Percentiles rank a stretch among this genome's conserved stretches.
Conservation (phyloP, 1,140 invertebrate genomes). For the Idris sp. region DNA sequence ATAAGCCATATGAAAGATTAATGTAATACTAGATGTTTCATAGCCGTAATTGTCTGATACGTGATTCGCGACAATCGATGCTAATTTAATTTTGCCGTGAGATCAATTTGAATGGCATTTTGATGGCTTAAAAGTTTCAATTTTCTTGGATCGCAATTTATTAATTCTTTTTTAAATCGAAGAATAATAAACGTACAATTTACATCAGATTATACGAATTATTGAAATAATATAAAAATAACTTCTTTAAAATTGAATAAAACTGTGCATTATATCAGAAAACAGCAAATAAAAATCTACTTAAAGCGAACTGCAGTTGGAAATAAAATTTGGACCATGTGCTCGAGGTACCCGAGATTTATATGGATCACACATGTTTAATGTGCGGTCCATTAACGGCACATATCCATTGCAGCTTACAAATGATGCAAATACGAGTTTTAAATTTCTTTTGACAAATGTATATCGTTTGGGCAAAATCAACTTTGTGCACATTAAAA, state of each 20-base stretch:
- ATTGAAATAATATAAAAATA: no score
- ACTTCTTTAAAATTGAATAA: neutral
- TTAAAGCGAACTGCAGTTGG: no score
- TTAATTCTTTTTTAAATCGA: no score
- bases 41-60: constrained; percentile 1
- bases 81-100: neutral
- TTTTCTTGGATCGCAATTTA: no score
- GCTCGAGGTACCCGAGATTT: constrained; percentile 9
- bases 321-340: constrained; percentile 22
- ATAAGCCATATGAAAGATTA: constrained; percentile 8
- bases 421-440: constrained; percentile 18
- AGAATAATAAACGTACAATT: no score
- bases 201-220: no score
- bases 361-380: constrained; percentile 36
- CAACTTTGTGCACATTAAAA: neutral
- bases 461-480: no score
- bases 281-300: no score
- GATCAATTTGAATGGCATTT: neutral
- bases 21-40: constrained; percentile 15
- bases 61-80: constrained; percentile 5
- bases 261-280: no score
- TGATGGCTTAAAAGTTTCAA: neutral
- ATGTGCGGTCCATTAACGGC: constrained; percentile 34
- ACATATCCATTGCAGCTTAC: constrained; percentile 29
- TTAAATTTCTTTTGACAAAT: constrained; percentile 8